Conservation (phyloP, 2,888 invertebrate species). For the Tenthredo mesomela region DNA sequence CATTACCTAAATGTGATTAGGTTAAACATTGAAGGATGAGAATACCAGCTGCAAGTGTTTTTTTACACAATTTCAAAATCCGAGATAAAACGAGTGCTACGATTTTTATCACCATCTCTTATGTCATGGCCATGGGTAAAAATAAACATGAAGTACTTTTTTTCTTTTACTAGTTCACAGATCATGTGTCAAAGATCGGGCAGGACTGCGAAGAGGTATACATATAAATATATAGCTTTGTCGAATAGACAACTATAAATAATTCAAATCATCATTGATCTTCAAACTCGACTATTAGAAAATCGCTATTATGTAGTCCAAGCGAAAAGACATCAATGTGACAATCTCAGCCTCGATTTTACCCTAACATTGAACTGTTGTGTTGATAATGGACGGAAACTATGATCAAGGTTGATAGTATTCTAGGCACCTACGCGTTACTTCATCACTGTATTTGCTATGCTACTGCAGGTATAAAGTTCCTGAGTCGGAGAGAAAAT, state of each 20-base stretch:
- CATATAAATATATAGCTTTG: slow-evolving; percentile 13
- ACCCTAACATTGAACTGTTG: not conserved
- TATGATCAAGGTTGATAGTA: not conserved
- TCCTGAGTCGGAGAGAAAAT: no score
- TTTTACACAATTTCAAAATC: not conserved
- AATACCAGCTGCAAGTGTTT: not conserved
- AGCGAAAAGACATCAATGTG: not conserved
- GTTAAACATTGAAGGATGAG: not conserved
- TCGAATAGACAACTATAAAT: not conserved
- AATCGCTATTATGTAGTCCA: not conserved
- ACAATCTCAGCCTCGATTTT: no score
- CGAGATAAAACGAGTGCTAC: not conserved
- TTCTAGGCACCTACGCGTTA: not conserved
- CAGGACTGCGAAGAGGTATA: not conserved
- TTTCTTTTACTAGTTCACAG: slow-evolving; percentile 26
- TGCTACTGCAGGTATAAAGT: not conserved
- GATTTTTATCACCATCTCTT: not conserved
- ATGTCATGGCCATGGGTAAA: not conserved
- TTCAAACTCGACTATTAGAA: not conserved
- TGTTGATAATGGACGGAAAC: not conserved
- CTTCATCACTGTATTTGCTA: not conserved
- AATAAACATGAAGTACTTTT: not conserved
- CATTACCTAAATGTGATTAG: not conserved
- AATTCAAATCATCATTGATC: not conserved
- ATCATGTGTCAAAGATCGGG: slow-evolving; percentile 37